Evolutionary conservation across 2,113 vertebrate genomes (phyloP), one percentile per base, ranked within the genome.

Genomic region (Oostethus manadensis): DNA sequence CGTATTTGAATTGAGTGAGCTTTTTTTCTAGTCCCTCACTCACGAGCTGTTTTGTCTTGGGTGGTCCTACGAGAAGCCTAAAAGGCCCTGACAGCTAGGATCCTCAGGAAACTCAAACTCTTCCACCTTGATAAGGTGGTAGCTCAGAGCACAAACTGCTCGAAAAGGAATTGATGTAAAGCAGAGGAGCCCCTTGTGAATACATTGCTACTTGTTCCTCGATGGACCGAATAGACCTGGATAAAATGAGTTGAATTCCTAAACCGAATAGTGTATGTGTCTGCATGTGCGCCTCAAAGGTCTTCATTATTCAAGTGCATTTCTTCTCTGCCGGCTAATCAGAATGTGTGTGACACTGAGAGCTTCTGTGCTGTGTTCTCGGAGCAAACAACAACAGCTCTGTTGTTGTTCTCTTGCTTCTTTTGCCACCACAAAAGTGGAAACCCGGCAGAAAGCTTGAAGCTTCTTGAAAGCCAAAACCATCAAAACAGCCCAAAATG

Each of bases 231-330:
- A 44, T 58, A 75, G 71, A 76, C 75, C 73, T 77, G 62, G 54
- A 61, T 80, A 66, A 58, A 67, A 62, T 66, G 70, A 84, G 71
- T 69, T 51, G 43, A 54, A 80, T 79, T 79, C 65, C 73, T 70
- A 72, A 71, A 78, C 68, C 77, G 64, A 74, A 81, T 74, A 58
- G 76, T 58, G 66, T 64, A 58, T 82, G 71, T 72, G 66, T 64
- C 46, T 69, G 62, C 64, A 58, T 66, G 61, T 47, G 45, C 40
- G 73, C 73, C 75, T 83, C 82, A 74, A 66, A 84, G 67, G 73
- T 62, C 64, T 79, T 80, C 75, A 83, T 86, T 79, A 84, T 82
- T 83, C 80, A 84, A 75, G 73, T 78, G 59, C 50, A 73, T 77
- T 73, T 73, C 38, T 66, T 71, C 51, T 75, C 64, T 60, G 51